A percentile compares a stretch with the other conserved stretches of the same genome.
Evolutionary conservation across 1,140 invertebrate genomes (phyloP).

Genomic region (Atopsyche davidsoni): DNA sequence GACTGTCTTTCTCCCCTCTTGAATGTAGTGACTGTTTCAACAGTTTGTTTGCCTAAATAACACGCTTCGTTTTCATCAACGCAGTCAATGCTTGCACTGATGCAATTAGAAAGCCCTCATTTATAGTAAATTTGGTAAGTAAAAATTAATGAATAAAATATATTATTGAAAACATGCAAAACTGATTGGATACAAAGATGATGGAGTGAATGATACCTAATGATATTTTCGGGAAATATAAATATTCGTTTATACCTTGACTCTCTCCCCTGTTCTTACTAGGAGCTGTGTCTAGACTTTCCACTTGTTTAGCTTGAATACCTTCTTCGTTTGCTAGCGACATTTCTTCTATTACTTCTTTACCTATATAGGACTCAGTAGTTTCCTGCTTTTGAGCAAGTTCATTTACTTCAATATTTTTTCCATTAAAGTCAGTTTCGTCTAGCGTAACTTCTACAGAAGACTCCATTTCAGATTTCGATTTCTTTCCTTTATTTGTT

Average conservation of each 20-base stretch:
- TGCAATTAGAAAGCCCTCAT: conserved; percentile 14
- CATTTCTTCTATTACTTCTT: conserved; percentile 27
- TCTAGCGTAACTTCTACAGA: conserved; percentile 39
- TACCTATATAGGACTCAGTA: conserved; percentile 10
- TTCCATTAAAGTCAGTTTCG: conserved; percentile 46
- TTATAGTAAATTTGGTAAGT: background rate
- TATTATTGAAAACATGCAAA: conserved; percentile 15
- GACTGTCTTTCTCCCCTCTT: conserved; percentile 53
- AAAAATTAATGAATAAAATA: conserved; percentile 3
- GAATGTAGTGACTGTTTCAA: conserved; percentile 55
- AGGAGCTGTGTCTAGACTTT: conserved; percentile 33
- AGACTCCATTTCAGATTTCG: conserved; percentile 36
- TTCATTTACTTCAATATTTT: conserved; percentile 36
- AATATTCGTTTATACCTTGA: conserved; percentile 40
- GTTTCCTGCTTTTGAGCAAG: conserved; percentile 19
- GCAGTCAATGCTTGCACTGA: conserved; percentile 15
- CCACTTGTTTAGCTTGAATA: conserved; percentile 31
- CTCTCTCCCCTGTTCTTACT: conserved; percentile 34
- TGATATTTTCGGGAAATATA: background rate
- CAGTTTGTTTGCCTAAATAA: conserved; percentile 46
- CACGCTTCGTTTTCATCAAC: conserved; percentile 16
- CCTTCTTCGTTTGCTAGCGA: conserved; percentile 28
- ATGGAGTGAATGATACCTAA: background rate
- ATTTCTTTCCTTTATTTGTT: conserved; percentile 31
- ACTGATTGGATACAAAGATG: background rate